Evolutionary conservation across 2,113 vertebrate genomes (phyloP).

Genomic region (Daubentonia madagascariensis): DNA sequence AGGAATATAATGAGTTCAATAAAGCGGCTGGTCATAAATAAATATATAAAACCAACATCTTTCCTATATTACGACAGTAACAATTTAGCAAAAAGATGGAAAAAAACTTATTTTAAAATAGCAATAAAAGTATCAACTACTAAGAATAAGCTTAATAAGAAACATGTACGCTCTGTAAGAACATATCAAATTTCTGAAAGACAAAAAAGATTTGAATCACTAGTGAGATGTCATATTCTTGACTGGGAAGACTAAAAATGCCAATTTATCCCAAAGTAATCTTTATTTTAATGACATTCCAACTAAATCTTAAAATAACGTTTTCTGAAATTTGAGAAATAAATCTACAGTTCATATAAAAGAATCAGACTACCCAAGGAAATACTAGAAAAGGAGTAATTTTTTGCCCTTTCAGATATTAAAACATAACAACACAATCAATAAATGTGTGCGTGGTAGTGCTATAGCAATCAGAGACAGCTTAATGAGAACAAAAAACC

Average conservation of each 20-base stretch:
- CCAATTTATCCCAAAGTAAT: background rate
- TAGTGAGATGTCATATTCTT: background rate
- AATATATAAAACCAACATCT: background rate
- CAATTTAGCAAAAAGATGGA: background rate
- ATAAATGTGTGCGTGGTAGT: background rate
- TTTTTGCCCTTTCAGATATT: background rate
- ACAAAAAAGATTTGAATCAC: background rate
- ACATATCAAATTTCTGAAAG: background rate
- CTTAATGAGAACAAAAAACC: background rate
- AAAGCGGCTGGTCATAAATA: background rate
- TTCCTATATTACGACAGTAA: background rate
- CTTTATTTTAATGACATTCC: background rate
- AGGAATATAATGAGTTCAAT: background rate
- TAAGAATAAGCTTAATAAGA: background rate
- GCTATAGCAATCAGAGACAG: background rate
- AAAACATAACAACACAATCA: background rate
- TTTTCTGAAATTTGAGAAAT: constrained; percentile 10
- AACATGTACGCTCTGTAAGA: background rate
- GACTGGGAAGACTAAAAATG: background rate
- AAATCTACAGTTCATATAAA: background rate
- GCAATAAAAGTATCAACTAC: background rate
- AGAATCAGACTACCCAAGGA: background rate
- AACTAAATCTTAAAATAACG: constrained; percentile 11
- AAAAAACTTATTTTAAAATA: background rate
- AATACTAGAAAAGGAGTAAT: background rate